Evolutionary conservation across 2,797 vertebrate genomes (phyloP), one percentile per base, ranked within the genome.

Genomic region (Poeciliopsis paucimaculata): DNA sequence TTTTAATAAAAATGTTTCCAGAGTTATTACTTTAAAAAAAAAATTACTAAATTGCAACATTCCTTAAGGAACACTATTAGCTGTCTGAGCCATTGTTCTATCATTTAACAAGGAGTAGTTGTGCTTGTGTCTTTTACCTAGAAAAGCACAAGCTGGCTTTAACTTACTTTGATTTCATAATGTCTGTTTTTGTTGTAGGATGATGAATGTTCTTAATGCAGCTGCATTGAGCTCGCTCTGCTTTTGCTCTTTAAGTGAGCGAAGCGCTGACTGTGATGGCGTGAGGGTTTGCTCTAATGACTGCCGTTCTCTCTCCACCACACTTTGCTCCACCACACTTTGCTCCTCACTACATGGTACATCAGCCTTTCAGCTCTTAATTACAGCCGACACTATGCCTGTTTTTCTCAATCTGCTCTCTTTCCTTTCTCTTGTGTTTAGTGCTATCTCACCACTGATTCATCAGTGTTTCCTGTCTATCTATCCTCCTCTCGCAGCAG

Each of bases 301-400:
- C 81, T 76, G 78, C 76, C 45, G 31, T 83, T 82, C 72, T n/a
- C 60, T 77, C 31, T 79, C 73, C 62, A 77, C 72, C 76, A 76
- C 80, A 74, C 79, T 84, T 87, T 73, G 64, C 83, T 85, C 84
- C 82, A 77, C 72, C 76, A 76, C 80, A 74, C 79, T 84, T 87
- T 73, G 64, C 83, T 85, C 84, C 82, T 80, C 78, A 20, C 84
- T 84, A 62, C 68, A 62, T 45, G 77, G 68, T 78, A 47, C 53
- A 74, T 82, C 82, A 85, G 71, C 76, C 73, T 87, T 90, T 82
- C 81, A 80, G 74, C 77, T 75, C 64, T 84, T 89, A 89, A 90
- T 91, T 89, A 88, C 76, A 73, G 49, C 79, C 78, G 82, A 91
- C 78, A 76, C 72, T 51, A 80, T 76, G 81, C 72, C 66, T 47